Evolutionary conservation across 2,888 invertebrate genomes (phyloP).

Genomic region (Eulithis testata): DNA sequence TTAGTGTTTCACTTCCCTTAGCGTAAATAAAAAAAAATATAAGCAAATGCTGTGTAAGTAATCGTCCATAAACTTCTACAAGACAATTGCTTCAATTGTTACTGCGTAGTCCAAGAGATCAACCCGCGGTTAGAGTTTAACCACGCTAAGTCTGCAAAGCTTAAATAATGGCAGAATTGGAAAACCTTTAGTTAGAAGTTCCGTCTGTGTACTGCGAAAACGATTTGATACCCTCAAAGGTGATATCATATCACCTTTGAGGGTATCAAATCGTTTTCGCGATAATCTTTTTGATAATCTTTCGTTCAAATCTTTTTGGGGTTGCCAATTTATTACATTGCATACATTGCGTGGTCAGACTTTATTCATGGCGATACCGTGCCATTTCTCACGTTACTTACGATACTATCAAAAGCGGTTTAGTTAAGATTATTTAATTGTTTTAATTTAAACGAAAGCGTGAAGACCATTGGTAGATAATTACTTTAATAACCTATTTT

Average conservation of each 20-base stretch:
- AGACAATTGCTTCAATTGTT: constrained; percentile 38
- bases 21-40: too few species aligned
- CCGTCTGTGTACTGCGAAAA: too few species aligned
- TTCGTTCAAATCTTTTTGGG: too few species aligned
- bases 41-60: constrained; percentile 5
- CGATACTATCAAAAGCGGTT: constrained; percentile 13
- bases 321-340: too few species aligned
- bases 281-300: too few species aligned
- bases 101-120: constrained; percentile 21
- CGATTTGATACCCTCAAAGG: too few species aligned
- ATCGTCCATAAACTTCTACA: constrained; percentile 27
- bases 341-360: background rate
- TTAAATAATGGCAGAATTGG: too few species aligned
- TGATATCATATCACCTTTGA: too few species aligned
- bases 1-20: too few species aligned
- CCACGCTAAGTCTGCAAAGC: too few species aligned
- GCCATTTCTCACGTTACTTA: constrained; percentile 31
- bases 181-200: too few species aligned
- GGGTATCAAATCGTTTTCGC: too few species aligned
- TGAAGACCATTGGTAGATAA: background rate
- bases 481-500: background rate
- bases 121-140: constrained; percentile 8
- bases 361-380: constrained; percentile 17
- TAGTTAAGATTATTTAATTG: constrained; percentile 18
- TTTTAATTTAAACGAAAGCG: constrained; percentile 18